Evolutionary conservation across 2,797 vertebrate species (phyloP).

Genomic region (Graptemys geographica): DNA sequence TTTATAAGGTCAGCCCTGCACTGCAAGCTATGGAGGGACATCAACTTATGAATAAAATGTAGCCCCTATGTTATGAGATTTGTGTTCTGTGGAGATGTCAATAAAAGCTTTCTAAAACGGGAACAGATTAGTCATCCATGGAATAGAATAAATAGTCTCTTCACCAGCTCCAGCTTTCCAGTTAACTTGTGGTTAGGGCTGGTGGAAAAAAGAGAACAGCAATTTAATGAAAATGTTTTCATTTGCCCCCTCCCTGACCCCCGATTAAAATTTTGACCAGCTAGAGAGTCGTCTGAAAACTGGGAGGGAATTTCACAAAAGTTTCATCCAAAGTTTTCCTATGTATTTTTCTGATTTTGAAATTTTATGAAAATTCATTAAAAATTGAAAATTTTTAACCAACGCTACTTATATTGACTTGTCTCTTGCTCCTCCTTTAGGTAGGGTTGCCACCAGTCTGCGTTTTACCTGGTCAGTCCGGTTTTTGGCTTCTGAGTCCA

Average conservation of each 20-base stretch:
- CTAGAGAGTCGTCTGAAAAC: rapidly evolving
- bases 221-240: rapidly evolving
- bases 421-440: not conserved
- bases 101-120: not conserved
- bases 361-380: not conserved
- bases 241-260: not conserved
- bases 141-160: not conserved
- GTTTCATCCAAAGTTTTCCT: not conserved
- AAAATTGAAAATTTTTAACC: not conserved
- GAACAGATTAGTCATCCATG: not conserved
- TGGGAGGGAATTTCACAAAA: not conserved
- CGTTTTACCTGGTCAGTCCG: too few relatives aligned
- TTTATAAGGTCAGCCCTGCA: not conserved
- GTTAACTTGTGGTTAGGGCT: not conserved
- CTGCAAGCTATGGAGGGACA: rapidly evolving
- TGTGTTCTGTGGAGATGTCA: not conserved
- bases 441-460: not conserved
- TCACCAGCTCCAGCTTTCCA: not conserved
- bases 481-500: too few relatives aligned
- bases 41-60: not conserved
- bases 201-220: rapidly evolving
- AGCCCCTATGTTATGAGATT: not conserved
- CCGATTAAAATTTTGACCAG: not conserved
- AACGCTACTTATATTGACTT: rapidly evolving
- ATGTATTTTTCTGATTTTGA: not conserved